Evolutionary conservation across 53 echinoderm and acorn worm species (phyloP).

Genomic region (Crossaster papposus): DNA sequence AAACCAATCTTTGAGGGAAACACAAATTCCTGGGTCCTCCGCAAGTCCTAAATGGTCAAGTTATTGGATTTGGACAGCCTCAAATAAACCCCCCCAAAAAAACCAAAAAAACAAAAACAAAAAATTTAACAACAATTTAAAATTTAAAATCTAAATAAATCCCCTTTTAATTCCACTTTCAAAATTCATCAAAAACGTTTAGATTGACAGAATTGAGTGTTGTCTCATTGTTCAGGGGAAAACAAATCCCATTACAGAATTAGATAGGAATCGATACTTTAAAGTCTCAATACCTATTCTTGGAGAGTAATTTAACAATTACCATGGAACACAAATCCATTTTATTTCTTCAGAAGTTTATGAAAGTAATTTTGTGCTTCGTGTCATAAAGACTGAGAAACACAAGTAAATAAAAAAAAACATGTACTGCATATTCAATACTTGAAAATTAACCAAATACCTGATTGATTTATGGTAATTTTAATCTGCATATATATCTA

Average conservation of each 20-base stretch:
- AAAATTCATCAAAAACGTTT: background rate
- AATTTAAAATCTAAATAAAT: background rate
- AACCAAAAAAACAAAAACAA: too few species aligned
- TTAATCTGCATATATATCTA: constrained; percentile 46
- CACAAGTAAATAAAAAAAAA: background rate
- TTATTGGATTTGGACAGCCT: background rate
- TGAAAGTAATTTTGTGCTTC: background rate
- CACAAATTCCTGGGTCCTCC: background rate
- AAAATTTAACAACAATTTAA: background rate
- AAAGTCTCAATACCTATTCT: background rate
- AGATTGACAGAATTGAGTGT: too few species aligned
- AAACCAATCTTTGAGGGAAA: background rate
- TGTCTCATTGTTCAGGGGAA: too few species aligned
- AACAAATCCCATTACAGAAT: background rate
- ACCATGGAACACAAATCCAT: background rate
- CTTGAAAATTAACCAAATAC: constrained; percentile 45
- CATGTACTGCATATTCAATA: constrained; percentile 57
- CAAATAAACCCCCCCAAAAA: background rate
- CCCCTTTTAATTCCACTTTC: background rate
- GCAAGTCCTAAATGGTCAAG: background rate
- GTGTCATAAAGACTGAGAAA: background rate
- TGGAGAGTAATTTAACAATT: background rate
- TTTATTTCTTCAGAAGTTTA: background rate
- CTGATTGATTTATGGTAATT: constrained; percentile 19
- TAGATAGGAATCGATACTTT: background rate